These are phyloP conservation scores for Bembecia ichneumoniformis DNA, from an alignment of 2,888 invertebrate species.

Conservation along the genomic window DNA sequence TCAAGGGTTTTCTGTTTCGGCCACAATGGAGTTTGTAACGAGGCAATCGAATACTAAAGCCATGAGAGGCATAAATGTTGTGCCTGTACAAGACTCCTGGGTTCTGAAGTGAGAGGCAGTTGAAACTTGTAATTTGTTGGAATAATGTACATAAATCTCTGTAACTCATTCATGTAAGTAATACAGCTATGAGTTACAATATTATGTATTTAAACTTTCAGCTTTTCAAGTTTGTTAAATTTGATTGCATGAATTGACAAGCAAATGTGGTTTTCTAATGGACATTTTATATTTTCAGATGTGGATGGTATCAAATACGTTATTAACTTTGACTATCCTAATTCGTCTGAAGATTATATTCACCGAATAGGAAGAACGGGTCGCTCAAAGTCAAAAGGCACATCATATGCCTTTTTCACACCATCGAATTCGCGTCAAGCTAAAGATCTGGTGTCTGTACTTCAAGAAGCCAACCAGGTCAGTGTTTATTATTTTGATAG, in stretches of 20 bases:
- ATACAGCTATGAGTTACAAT: constrained; percentile 55
- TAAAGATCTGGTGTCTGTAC: constrained; percentile 88
- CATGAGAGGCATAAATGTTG: constrained; percentile 14
- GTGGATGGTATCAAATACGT: constrained; percentile 97
- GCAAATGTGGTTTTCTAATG: neutral
- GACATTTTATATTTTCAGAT: constrained; percentile 73
- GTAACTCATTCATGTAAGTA: constrained; percentile 71
- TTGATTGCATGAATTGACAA: neutral
- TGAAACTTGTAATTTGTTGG: constrained; percentile 26
- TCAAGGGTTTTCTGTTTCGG: constrained; percentile 73
- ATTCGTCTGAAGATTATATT: constrained; percentile 95
- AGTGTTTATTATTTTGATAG: constrained; percentile 16
- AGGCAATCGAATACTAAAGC: constrained; percentile 37
- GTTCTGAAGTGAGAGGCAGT: constrained; percentile 70
- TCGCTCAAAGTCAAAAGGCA: constrained; percentile 87
- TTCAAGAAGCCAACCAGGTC: constrained; percentile 92
- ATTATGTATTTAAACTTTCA: constrained; percentile 15
- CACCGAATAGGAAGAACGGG: constrained; percentile 96
- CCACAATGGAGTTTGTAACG: constrained; percentile 63
- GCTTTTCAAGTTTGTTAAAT: constrained; percentile 1
- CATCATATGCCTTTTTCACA: constrained; percentile 96
- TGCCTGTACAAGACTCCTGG: constrained; percentile 65
- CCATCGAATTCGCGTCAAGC: constrained; percentile 90
- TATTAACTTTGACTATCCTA: constrained; percentile 96
- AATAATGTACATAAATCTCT: constrained; percentile 47